Base-by-base conservation (phyloP, 1,140 invertebrate genomes). In the Nephila pilipes region DNA sequence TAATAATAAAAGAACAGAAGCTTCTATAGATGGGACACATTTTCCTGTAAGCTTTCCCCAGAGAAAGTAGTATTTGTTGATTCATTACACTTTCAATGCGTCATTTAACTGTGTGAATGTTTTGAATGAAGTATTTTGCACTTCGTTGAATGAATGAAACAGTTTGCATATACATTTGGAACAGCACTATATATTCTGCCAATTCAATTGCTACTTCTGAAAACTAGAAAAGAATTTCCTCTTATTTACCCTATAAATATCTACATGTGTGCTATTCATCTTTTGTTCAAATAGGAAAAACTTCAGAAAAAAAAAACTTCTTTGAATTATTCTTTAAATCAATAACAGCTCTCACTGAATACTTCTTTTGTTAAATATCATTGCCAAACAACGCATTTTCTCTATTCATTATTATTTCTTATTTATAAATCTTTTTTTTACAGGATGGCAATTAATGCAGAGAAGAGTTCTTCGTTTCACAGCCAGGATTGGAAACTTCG, bases 391-490 rank as follows among this genome's bases (percentile, higher is more conserved):
- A 29, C 29, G 5, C 36, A 75, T 75, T 36, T 18, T 75, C 29
- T 14, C 5, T 8, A 75, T 36, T 32, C 69, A 18, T 22, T 36
- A 29, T 65, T 20, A 12, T 75, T 75, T 75, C 25, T 32, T 12
- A 32, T 75, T 75, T 75, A 36, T 32, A 14, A 55, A 57, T 16
- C 18, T 83, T 22, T 54, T 83, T 18, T 87, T 57, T 87, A 4
- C 55, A 92, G 91, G 91, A 55, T 92, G 91, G 91, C 91, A 92
- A 57, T 92, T 87, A 46, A 25, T 46, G 32, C 97, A 97, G 0
- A 96, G 99, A 25, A 96, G 98, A 38, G 95, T 99, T 4, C 96
- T 99, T 0, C 96, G 98, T 32, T 99, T 99, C 95, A 99, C 99
- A 0, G 98, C 98, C 1, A 97, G 97, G 36, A 98, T 98, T 2